Conservation (phyloP, 2,888 invertebrate species). For the Drosophila imparisetae region DNA sequence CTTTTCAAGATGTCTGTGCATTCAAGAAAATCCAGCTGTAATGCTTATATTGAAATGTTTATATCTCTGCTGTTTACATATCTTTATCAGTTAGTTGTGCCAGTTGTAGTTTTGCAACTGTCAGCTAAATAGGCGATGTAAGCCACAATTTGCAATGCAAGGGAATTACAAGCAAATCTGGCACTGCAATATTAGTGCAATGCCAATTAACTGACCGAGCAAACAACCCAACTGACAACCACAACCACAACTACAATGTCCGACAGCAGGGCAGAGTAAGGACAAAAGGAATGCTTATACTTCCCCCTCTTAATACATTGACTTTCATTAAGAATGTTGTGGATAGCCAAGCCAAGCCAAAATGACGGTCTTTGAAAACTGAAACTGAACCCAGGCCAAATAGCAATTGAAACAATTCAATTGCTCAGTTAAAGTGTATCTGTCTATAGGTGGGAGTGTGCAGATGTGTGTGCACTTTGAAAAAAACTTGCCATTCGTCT, state of each 20-base stretch:
- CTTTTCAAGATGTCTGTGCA: neutral
- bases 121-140: neutral
- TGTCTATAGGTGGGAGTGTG: slow-evolving; percentile 23
- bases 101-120: neutral
- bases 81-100: neutral
- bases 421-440: slow-evolving; percentile 47
- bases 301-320: slow-evolving; percentile 47
- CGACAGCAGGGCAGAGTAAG: slow-evolving; percentile 14
- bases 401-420: slow-evolving; percentile 76
- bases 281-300: slow-evolving; percentile 9
- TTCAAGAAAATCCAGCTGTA: neutral
- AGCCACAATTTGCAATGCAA: slow-evolving; percentile 7
- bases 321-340: slow-evolving; percentile 70
- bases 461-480: neutral
- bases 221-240: slow-evolving; percentile 34
- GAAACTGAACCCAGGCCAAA: slow-evolving; percentile 49
- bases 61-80: neutral
- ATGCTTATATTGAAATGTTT: neutral
- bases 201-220: slow-evolving; percentile 42
- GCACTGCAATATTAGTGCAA: slow-evolving; percentile 25
- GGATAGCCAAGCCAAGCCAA: slow-evolving; percentile 40
- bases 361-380: slow-evolving; percentile 21
- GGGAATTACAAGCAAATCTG: slow-evolving; percentile 10
- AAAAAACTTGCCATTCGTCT: neutral
- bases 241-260: slow-evolving; percentile 26